Evolutionary conservation across 35 echinoderm and acorn worm genomes (phyloP), one percentile per base, ranked within the genome.

Genomic region (Apostichopus japonicus): DNA sequence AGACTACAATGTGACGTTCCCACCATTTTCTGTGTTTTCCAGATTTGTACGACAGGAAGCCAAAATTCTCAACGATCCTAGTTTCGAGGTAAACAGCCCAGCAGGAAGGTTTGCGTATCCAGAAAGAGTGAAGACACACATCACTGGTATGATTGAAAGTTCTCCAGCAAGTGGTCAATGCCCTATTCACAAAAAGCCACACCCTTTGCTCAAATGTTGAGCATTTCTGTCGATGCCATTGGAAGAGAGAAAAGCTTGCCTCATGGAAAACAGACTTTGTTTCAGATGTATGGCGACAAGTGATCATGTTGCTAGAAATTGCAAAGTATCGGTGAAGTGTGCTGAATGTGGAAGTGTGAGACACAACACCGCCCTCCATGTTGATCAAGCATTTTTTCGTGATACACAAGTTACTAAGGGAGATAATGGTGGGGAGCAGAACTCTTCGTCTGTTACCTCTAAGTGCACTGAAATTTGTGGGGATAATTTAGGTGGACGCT

Each of bases 141-240:
- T n/a, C n/a, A n/a, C n/a, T 22, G 15, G 56, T 88, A 14, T 14
- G 2, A 61, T 27, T 78, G 23, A 54, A 56, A 61, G 27, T 24
- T 2, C 33, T 6, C 5, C 65, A 53, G 6, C 72, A 11, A 87
- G 78, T 6, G n/a, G 24, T 10, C 79, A 78, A 6, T 95, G 94
- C 17, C 90, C 79, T 13, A 95, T 95, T 3, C 94, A 95, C 23
- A 87, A 62, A 5, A 86, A 65, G 84, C 94, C 94, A 27, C 94
- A 92, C 73, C 90, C 94, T 5, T 59, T 95, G 6, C 89, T 55
- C 52, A 90, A 62, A 54, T 92, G 90, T 75, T 23, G 94, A 1
- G 62, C 65, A 44, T 95, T 95, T 72, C 62, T 90, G 23, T 15
- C 23, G 10, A 90, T 81, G n/a, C 54, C 86, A 16, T 15, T 94